Percentiles rank a stretch among this genome's conserved stretches.
Conservation (phyloP, 2,888 invertebrate genomes). For the Tetheella fluctuosa region DNA sequence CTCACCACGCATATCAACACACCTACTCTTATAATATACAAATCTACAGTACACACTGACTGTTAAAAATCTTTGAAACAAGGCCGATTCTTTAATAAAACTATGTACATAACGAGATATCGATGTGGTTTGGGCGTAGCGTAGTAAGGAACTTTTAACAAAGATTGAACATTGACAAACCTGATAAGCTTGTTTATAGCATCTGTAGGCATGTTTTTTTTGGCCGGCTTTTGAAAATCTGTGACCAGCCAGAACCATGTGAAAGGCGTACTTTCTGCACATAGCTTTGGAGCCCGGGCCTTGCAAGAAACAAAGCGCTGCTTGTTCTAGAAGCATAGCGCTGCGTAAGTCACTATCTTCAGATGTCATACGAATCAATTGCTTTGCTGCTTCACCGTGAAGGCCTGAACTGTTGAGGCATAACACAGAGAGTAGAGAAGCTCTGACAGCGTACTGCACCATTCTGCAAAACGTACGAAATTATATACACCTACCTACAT, state of each 20-base stretch:
- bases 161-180: slow-evolving; percentile 66
- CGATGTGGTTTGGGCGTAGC: no score
- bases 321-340: slow-evolving; percentile 96
- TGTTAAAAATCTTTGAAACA: no score
- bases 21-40: no score
- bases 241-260: slow-evolving; percentile 98
- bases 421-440: slow-evolving; percentile 94
- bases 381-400: slow-evolving; percentile 97
- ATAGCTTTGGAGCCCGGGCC: slow-evolving; percentile 86
- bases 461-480: slow-evolving; percentile 81
- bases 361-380: slow-evolving; percentile 96
- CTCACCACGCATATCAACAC: no score
- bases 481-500: not conserved
- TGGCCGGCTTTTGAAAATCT: slow-evolving; percentile 97
- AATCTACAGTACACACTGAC: no score
- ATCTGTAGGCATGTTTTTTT: slow-evolving; percentile 94
- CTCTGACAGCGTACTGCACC: slow-evolving; percentile 96
- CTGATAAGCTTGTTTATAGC: slow-evolving; percentile 96
- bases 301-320: slow-evolving; percentile 94
- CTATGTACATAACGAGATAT: no score
- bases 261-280: slow-evolving; percentile 97
- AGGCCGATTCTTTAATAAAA: no score
- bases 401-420: slow-evolving; percentile 91
- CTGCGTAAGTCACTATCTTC: slow-evolving; percentile 98
- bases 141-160: not conserved